These are phyloP conservation scores for Agrochola circellaris DNA, from an alignment of 2,888 invertebrate genomes.

Conservation along the genomic window DNA sequence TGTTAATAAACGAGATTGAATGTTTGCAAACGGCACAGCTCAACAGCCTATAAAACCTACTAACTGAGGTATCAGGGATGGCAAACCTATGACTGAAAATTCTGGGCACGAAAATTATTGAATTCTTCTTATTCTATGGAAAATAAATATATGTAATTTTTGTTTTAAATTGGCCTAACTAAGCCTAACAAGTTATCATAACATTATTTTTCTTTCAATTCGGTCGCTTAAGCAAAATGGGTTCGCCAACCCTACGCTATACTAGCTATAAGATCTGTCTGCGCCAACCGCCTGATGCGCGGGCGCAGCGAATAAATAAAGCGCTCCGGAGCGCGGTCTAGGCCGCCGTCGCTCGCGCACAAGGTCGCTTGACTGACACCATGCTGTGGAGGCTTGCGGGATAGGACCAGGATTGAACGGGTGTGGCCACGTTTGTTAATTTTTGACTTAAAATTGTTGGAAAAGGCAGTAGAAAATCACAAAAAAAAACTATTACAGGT, in stretches of 20 bases:
- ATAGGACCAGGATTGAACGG: constrained; percentile 35
- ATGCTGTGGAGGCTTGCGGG: constrained; percentile 40
- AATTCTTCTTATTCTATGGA: neutral
- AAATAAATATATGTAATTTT: no score
- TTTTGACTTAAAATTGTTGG: neutral
- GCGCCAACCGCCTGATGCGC: constrained; percentile 56
- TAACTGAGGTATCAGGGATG: neutral
- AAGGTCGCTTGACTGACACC: constrained; percentile 74
- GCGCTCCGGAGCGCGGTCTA: constrained; percentile 74
- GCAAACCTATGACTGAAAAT: neutral
- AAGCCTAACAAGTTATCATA: no score
- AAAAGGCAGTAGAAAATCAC: no score
- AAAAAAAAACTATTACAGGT: no score
- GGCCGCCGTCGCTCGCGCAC: constrained; percentile 73
- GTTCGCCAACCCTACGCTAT: constrained; percentile 25
- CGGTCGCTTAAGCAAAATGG: neutral
- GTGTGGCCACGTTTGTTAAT: neutral
- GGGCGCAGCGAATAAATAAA: constrained; percentile 73
- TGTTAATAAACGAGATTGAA: constrained; percentile 36
- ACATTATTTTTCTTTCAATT: neutral
- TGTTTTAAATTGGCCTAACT: no score
- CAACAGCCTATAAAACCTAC: constrained; percentile 33
- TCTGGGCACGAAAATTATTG: neutral
- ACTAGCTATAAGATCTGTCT: constrained; percentile 58
- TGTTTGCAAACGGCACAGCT: constrained; percentile 38